These are phyloP conservation scores for Melitaea athalia DNA, from an alignment of 2,888 invertebrate genomes.

Conservation along the genomic window DNA sequence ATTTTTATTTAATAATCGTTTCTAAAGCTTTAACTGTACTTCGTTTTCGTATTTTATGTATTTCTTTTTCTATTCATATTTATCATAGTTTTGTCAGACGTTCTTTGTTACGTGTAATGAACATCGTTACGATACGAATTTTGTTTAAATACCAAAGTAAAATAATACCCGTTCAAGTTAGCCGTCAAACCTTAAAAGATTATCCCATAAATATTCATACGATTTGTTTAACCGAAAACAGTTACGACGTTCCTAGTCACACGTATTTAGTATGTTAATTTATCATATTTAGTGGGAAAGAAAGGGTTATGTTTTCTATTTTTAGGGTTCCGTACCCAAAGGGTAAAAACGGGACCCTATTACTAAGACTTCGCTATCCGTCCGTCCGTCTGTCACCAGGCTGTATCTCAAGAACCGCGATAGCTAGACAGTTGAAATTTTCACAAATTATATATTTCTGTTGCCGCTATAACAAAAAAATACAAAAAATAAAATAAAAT, in stretches of 20 bases:
- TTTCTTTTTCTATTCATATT: background rate
- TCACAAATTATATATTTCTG: no score
- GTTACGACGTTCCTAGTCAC: slow-evolving; percentile 30
- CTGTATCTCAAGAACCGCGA: no score
- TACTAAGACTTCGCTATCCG: no score
- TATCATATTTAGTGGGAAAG: slow-evolving; percentile 1
- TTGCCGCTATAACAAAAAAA: no score
- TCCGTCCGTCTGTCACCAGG: no score
- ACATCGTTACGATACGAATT: background rate
- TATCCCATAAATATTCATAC: slow-evolving; percentile 35
- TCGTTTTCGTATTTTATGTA: background rate
- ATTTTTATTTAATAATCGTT: no score
- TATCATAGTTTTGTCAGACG: background rate
- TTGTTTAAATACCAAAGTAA: background rate
- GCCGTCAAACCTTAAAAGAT: slow-evolving; percentile 10
- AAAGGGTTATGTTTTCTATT: slow-evolving; percentile 1
- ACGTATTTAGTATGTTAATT: slow-evolving; percentile 35
- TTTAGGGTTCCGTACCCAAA: no score
- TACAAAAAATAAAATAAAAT: no score
- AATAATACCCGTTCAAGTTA: slow-evolving; percentile 20
- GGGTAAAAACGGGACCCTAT: no score
- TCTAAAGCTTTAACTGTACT: no score
- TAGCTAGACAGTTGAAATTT: no score
- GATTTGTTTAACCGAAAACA: slow-evolving; percentile 19
- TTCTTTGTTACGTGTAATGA: slow-evolving; percentile 3